Evolutionary conservation across 2,888 invertebrate species (phyloP).

Genomic region (Strigamia crassipes): DNA sequence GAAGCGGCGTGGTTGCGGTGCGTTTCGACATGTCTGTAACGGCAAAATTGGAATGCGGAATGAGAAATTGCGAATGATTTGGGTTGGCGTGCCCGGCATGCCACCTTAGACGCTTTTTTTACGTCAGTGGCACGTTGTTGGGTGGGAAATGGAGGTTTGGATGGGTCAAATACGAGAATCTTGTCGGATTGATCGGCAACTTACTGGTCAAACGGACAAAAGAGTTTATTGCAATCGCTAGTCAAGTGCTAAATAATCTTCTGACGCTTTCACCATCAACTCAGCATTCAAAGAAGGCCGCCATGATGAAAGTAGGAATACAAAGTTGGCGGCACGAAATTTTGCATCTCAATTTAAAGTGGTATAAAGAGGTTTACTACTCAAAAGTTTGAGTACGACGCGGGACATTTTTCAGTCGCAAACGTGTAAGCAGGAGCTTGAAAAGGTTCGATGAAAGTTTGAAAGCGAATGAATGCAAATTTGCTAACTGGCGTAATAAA

Average conservation of each 20-base stretch:
- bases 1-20: constrained; percentile 73
- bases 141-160: not conserved
- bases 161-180: not conserved
- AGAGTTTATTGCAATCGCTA: not conserved
- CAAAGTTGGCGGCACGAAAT: constrained; percentile 1
- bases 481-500: constrained; percentile 16
- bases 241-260: not conserved
- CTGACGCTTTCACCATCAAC: not conserved
- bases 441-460: not conserved
- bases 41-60: not conserved
- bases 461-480: constrained; percentile 10
- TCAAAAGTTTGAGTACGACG: not conserved
- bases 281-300: constrained; percentile 16
- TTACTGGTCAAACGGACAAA: not conserved
- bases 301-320: constrained; percentile 21
- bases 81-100: not conserved
- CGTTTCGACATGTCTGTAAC: constrained; percentile 73
- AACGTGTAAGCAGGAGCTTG: not conserved
- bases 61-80: not conserved
- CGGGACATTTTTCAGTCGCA: not conserved
- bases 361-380: not conserved
- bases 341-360: constrained; percentile 5
- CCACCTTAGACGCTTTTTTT: not conserved
- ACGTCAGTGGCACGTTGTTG: not conserved
- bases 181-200: not conserved